Base-by-base conservation (phyloP, 2,113 vertebrate species). In the Dipodomys spectabilis region DNA sequence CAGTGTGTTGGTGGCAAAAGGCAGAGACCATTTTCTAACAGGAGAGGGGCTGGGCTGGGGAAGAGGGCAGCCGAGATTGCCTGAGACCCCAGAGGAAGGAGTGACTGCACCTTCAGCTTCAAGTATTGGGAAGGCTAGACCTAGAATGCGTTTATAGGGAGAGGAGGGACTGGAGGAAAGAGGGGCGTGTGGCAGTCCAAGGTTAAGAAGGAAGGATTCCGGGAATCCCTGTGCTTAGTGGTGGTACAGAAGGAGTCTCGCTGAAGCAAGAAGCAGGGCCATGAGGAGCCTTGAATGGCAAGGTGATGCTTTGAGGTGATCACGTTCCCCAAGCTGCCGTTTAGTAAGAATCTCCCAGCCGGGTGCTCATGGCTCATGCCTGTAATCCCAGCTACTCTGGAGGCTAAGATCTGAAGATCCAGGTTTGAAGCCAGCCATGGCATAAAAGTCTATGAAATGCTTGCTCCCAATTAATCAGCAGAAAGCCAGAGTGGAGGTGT, bases 1-100 rank as follows among this genome's bases (percentile, higher is more conserved):
- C 2, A 0, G 5, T 12, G 9, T 4, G 0, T 49, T 23, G 30
- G 5, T 7, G 57, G 27, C 78, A 19, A 65, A 32, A 64, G 60
- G 39, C 32, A n/a, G 27, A 25, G 18, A 9, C 20, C 22, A 5
- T 62, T 74, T 23, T 20, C 57, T 19, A n/a, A 45, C 72, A 65
- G 7, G 19, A 15, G 28, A 39, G 3, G 20, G 12, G 27, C 3
- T 2, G 35, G 49, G 7, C 1, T 1, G 0, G 13, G 25, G 30
- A 45, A 10, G 44, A 30, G 32, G 18, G 5, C 11, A 22, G 28
- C 20, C 7, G 20, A n/a, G 49, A 27, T 5, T 44, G 1, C 32
- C 2, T 22, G 27, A 64, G 27, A 11, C 67, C 32, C 0, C 15
- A 57, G 53, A 57, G 53, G 53, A 57, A 35, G 35, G 12, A 28